These are phyloP conservation scores for Fistularia commersonii DNA, from an alignment of 2,797 vertebrate genomes.

Conservation along the genomic window DNA sequence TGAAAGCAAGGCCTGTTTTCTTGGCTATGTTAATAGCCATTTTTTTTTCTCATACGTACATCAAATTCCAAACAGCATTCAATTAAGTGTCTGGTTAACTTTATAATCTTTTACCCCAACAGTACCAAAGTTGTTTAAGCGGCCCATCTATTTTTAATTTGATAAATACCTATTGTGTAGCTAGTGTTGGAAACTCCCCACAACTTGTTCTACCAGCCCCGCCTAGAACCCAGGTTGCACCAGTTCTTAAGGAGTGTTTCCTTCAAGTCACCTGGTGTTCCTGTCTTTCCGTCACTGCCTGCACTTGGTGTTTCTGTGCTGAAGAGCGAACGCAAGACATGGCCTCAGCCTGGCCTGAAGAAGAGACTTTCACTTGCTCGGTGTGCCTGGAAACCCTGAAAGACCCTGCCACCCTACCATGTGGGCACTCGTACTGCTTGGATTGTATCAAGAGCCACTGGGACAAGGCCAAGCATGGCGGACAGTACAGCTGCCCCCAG, in stretches of 20 bases:
- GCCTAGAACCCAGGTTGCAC: constrained; percentile 27
- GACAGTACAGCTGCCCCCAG: constrained; percentile 73
- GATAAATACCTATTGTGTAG: neutral
- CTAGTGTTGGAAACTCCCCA: constrained; percentile 36
- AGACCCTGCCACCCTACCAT: constrained; percentile 76
- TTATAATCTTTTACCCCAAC: no score
- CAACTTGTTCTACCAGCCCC: constrained; percentile 67
- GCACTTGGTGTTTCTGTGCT: neutral
- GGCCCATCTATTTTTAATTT: neutral
- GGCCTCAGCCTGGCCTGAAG: constrained; percentile 68
- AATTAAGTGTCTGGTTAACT: no score
- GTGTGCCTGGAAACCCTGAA: constrained; percentile 76
- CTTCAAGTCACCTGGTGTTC: constrained; percentile 37
- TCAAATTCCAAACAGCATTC: no score
- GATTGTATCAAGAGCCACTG: constrained; percentile 75
- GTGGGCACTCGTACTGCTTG: constrained; percentile 80
- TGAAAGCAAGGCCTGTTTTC: neutral
- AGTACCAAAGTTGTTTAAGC: no score
- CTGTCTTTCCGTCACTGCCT: neutral
- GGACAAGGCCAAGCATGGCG: constrained; percentile 57
- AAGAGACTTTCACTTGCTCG: constrained; percentile 72
- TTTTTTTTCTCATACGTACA: no score
- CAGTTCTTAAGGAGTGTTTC: constrained; percentile 41
- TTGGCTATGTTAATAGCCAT: no score
- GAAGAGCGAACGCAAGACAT: constrained; percentile 22